These are phyloP conservation scores for Wasmannia auropunctata DNA, from an alignment of 1,140 invertebrate species.

Conservation along the genomic window DNA sequence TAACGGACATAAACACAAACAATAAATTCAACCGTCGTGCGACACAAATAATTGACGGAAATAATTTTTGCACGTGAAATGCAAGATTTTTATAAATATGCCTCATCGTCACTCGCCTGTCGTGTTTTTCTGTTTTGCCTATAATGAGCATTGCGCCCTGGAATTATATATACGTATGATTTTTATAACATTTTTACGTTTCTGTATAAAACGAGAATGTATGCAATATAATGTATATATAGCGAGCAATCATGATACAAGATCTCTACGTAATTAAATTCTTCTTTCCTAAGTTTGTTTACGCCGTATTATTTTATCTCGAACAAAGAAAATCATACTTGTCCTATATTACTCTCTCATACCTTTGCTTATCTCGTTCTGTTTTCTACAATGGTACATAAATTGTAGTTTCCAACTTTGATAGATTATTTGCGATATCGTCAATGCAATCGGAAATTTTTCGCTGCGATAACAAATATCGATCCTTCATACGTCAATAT, in stretches of 20 bases:
- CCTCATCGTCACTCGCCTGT: not conserved
- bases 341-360: not conserved
- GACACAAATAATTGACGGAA: constrained; percentile 31
- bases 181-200: not conserved
- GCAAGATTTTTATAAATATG: not conserved
- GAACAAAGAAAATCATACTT: not conserved
- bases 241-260: not conserved
- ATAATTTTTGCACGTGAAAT: not conserved
- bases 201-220: not conserved
- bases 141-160: not conserved
- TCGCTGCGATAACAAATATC: not conserved
- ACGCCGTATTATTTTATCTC: not conserved
- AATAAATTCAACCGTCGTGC: constrained; percentile 69
- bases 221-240: not conserved
- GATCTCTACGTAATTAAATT: not conserved
- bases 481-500: not conserved
- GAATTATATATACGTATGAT: not conserved
- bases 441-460: constrained; percentile 14
- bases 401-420: constrained; percentile 5
- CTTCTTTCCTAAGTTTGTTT: not conserved
- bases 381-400: not conserved
- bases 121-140: not conserved
- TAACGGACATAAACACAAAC: constrained; percentile 72
- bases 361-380: not conserved
- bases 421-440: constrained; percentile 15